A percentile compares a stretch with the other conserved stretches of the same genome.
These are phyloP conservation scores for Ibycter americanus DNA, from an alignment of 2,797 vertebrate species.

Conservation along the genomic window DNA sequence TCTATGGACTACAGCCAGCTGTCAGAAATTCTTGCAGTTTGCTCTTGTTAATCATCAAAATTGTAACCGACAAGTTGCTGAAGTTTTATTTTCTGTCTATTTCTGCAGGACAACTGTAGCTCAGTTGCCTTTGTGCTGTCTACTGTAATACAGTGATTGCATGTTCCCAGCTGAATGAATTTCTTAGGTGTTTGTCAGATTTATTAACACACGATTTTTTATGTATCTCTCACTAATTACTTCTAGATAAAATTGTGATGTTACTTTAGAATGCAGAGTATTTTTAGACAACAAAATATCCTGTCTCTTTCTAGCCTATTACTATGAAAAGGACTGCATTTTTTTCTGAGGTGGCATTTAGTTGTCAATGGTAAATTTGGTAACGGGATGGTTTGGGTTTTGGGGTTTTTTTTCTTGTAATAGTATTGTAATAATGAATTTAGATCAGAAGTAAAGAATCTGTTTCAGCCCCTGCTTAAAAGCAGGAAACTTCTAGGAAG, in stretches of 20 bases:
- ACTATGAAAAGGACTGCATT: background rate
- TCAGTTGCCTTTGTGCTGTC: background rate
- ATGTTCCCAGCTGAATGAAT: background rate
- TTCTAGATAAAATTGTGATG: background rate
- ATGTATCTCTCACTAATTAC: background rate
- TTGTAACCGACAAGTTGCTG: background rate
- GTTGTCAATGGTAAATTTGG: background rate
- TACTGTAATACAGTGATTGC: background rate
- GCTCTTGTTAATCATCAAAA: slow-evolving; percentile 25
- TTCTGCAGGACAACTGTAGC: background rate
- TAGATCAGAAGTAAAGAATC: background rate
- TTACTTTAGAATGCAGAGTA: background rate
- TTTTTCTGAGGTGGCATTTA: background rate
- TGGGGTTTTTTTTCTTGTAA: background rate
- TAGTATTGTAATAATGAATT: background rate
- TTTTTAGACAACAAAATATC: background rate
- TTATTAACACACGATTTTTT: background rate
- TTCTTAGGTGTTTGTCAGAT: background rate
- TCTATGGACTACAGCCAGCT: slow-evolving; percentile 44
- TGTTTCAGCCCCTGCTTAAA: background rate
- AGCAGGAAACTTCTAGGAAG: background rate
- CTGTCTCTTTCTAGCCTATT: background rate
- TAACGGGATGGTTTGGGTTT: background rate
- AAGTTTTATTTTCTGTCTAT: background rate
- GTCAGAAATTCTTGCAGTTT: slow-evolving; percentile 26